Evolutionary conservation across 2,888 invertebrate genomes (phyloP), one percentile per base, ranked within the genome.

Genomic region (Ectemnius cavifrons): DNA sequence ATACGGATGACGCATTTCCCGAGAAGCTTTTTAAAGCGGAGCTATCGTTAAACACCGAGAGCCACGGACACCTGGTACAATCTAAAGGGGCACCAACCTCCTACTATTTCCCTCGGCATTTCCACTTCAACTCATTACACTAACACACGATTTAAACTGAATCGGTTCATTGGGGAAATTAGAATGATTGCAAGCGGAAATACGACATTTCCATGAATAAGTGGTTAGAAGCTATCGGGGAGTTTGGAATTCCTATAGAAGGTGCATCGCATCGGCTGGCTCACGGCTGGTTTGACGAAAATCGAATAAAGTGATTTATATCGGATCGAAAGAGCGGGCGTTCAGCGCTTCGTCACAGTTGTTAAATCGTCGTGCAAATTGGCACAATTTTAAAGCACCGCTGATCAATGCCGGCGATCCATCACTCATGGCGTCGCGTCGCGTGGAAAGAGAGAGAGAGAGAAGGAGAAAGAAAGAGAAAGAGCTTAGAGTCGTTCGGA

Each of bases 1-100:
- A 59, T 63, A 62, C 67, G 71, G 67, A 71, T 64, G 75, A 72
- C 67, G 67, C 64, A 75, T 72, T 72, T 68, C 64, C 65, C 67
- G 27, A 59, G 61, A 57, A 52, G 59, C 16, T 52, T 62, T 60
- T 75, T 75, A 75, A 75, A 75, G 74, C 28, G 57, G 61, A 63
- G 64, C 71, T 46, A 63, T 20, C 67, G 74, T 74, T 74, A 67
- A 75, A 75, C 45, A 61, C 28, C 28, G 8, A 37, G 37, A 6
- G 1, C 16, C 52, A 18, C 4, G 6, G 6, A 13, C n/a, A 14
- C 16, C 28, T 18, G 20, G 63, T 37, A 57, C 23, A 2, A 23
- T 37, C 37, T 37, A 37, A 37, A 37, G 37, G 37, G 5, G 37
- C 37, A 11, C 37, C 8, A 37, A 11, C 5, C 16, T 52, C 52